Evolutionary conservation across 2,888 invertebrate species (phyloP), one percentile per base, ranked within the genome.

Genomic region (Nematopogon swammerdamellus): DNA sequence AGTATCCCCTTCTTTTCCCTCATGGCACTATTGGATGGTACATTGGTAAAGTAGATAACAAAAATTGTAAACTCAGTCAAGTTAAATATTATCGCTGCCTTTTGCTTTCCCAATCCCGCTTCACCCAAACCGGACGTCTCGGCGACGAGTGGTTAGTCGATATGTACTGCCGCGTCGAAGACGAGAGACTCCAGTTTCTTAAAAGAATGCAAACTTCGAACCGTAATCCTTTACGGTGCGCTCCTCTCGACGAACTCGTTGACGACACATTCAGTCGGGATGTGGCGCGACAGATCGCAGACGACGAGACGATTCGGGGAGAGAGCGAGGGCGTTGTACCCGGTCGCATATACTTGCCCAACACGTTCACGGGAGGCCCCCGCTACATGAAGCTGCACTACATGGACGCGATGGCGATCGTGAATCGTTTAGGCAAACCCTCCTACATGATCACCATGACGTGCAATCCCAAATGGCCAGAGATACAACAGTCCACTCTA

Each of bases 141-240:
- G 50, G 49, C 14, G 52, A 52, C 20, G 50, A 50, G 44, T 50
- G 52, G 50, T 19, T 52, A 18, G 49, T 52, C n/a, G 52, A 52
- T 36, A 52, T 52, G 52, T 50, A 44, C 44, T 48, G 50, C 47
- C 46, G 52, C 16, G 47, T 50, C 17, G 29, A 20, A 8, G 52
- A 52, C 44, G 52, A 50, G 29, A 36, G 52, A 10, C 30, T 52
- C 17, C 49, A 49, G n/a, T n/a, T n/a, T n/a, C n/a, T n/a, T n/a
- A n/a, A n/a, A n/a, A n/a, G 18, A 49, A 20, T 30, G 6, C 48
- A 19, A 25, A 17, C 19, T 4, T 44, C 44, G 16, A 25, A 25
- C n/a, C 3, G 17, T 3, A 20, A 29, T 16, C 17, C 47, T 17
- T 10, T 10, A 2, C 11, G 29, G 5, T 25, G 29, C 11, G 29